Percentiles rank a stretch among this genome's conserved stretches.
These are phyloP conservation scores for Trissonchulus sp. DNA, from an alignment of 2,888 invertebrate genomes.

Conservation along the genomic window DNA sequence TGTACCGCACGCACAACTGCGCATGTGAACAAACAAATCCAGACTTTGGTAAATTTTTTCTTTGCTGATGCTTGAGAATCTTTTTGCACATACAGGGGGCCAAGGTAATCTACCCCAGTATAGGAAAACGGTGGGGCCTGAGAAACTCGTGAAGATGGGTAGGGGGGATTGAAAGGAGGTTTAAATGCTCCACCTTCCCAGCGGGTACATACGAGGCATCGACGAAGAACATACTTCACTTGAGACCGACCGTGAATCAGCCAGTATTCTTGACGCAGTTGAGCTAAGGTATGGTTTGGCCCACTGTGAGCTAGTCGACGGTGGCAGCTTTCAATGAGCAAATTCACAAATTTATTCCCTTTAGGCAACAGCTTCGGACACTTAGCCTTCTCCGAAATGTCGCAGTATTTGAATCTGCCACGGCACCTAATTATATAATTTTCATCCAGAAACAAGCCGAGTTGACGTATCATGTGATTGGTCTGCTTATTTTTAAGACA, in stretches of 20 bases:
- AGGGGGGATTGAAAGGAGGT: conserved; percentile 4
- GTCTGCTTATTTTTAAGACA: neutral
- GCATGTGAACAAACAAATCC: conserved; percentile 35
- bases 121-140: conserved; percentile 32
- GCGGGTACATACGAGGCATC: neutral
- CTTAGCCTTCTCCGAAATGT: neutral
- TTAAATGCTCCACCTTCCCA: conserved; percentile 20
- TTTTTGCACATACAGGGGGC: conserved; percentile 32
- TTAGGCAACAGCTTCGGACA: conserved; percentile 11
- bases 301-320: neutral
- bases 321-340: neutral
- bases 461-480: neutral
- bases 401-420: neutral
- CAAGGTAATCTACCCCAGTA: conserved; percentile 38
- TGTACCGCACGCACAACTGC: conserved; percentile 33
- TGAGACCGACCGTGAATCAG: neutral
- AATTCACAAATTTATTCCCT: too few species aligned
- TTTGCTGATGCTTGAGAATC: too few species aligned
- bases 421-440: neutral
- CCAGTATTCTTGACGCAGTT: conserved; percentile 14
- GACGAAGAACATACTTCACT: conserved; percentile 2
- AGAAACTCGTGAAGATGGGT: neutral
- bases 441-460: neutral
- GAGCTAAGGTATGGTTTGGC: neutral
- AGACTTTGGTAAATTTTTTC: conserved; percentile 13